phyloP scores from a whole-genome alignment of 1,140 invertebrate species.

The Zaprionus lachaisei region DNA sequence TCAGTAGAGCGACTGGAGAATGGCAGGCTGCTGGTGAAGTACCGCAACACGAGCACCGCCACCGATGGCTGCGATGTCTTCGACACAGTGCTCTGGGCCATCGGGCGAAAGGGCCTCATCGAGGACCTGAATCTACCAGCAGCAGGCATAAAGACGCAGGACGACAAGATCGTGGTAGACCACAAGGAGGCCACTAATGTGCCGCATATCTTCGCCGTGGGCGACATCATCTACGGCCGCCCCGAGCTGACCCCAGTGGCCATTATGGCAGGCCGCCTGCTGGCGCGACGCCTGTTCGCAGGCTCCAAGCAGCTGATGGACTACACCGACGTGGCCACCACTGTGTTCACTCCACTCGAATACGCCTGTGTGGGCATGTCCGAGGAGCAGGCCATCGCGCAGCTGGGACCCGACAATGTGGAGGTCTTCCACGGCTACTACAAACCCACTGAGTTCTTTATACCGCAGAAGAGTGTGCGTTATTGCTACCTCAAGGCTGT shows the following conservation, averaged over 20 bases:
- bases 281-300: constrained; percentile 91
- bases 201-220: constrained; percentile 95
- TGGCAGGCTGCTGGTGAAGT: constrained; percentile 90
- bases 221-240: constrained; percentile 94
- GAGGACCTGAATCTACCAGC: constrained; percentile 88
- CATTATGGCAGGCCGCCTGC: constrained; percentile 95
- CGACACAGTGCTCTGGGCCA: constrained; percentile 94
- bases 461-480: constrained; percentile 91
- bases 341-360: constrained; percentile 98
- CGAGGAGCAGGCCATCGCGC: constrained; percentile 93
- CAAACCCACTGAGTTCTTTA: constrained; percentile 97
- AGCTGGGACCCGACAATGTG: constrained; percentile 88
- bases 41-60: constrained; percentile 85
- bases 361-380: constrained; percentile 97
- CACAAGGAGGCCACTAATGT: constrained; percentile 93
- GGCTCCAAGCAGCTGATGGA: constrained; percentile 89
- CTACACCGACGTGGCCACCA: constrained; percentile 97
- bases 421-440: constrained; percentile 97
- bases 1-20: constrained; percentile 89
- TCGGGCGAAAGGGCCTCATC: constrained; percentile 90
- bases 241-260: constrained; percentile 98
- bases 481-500: constrained; percentile 93
- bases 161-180: constrained; percentile 88
- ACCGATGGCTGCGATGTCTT: constrained; percentile 89
- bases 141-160: constrained; percentile 87